Conservation (phyloP, 1,140 invertebrate genomes). For the Gerris buenoi region DNA sequence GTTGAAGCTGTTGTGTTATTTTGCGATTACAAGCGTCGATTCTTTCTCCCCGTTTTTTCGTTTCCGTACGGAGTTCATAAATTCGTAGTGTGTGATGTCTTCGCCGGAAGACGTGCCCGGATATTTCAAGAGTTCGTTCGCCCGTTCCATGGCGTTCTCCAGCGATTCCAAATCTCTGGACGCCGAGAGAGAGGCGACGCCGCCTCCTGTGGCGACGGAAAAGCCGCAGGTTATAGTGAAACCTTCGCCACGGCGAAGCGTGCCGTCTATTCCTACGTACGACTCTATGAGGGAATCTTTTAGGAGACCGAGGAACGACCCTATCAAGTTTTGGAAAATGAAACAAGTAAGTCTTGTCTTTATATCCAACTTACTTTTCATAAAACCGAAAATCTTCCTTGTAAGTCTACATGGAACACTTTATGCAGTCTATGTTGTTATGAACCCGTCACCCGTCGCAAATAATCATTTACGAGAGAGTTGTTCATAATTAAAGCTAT, state of each 20-base stretch:
- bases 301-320: conserved; percentile 9
- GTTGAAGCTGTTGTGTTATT: no score
- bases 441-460: no score
- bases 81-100: no score
- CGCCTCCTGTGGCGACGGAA: background rate
- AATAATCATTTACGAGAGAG: no score
- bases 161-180: conserved; percentile 31
- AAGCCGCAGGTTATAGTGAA: conserved; percentile 3
- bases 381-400: no score
- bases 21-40: no score
- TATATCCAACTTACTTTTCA: background rate
- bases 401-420: no score
- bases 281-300: conserved; percentile 14
- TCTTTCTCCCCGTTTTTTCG: no score
- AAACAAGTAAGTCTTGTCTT: conserved; percentile 16
- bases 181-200: conserved; percentile 23
- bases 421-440: no score
- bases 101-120: conserved; percentile 30
- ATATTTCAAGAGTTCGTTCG: conserved; percentile 35
- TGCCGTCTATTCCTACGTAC: conserved; percentile 11
- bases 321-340: conserved; percentile 19
- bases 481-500: no score
- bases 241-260: conserved; percentile 8
- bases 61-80: no score
- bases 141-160: conserved; percentile 29